Conservation (phyloP, 2,113 vertebrate species). For the Riparia riparia region DNA sequence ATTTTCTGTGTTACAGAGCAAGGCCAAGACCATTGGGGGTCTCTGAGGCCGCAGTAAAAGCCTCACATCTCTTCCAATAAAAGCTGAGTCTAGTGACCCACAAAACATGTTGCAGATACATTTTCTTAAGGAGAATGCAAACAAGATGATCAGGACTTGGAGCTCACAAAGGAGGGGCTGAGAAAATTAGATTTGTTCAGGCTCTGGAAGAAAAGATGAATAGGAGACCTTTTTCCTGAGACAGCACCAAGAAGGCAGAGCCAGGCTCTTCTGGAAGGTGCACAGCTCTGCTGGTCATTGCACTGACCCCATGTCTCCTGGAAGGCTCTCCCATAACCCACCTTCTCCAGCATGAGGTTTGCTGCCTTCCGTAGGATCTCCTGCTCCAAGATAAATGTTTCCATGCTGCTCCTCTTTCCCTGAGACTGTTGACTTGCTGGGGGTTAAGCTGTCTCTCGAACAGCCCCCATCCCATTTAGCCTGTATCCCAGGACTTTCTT, state of each 20-base stretch:
- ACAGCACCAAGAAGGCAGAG: background rate
- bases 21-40: background rate
- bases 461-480: background rate
- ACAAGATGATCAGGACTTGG: background rate
- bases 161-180: background rate
- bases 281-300: background rate
- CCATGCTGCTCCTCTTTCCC: background rate
- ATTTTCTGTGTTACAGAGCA: background rate
- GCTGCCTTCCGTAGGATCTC: background rate
- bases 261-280: background rate
- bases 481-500: background rate
- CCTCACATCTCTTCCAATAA: background rate
- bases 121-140: background rate
- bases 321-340: background rate
- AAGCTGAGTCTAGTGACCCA: background rate
- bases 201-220: background rate
- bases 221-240: background rate
- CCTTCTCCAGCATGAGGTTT: rapidly evolving
- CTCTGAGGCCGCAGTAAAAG: background rate
- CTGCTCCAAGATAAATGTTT: background rate
- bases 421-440: background rate
- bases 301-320: background rate
- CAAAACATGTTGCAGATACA: background rate
- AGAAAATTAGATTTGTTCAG: background rate
- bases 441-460: background rate